A percentile compares a stretch with the other conserved stretches of the same genome.
phyloP scores from a whole-genome alignment of 1,140 invertebrate genomes.

The Frieseomelitta varia region DNA sequence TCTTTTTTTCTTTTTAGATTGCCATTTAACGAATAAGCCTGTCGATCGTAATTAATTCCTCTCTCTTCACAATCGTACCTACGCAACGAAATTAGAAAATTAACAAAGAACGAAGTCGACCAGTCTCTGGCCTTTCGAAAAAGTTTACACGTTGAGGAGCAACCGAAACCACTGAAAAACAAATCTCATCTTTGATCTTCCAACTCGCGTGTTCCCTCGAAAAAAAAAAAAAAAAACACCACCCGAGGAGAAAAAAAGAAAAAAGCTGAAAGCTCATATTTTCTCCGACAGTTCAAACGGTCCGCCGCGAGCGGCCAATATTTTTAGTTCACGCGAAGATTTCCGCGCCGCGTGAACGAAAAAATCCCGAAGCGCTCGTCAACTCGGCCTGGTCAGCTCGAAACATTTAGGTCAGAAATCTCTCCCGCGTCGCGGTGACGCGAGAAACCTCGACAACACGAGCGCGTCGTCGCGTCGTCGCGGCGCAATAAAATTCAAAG shows the following conservation, averaged over 20 bases:
- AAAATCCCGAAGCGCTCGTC: background rate
- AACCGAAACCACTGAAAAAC: no score
- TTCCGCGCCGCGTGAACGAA: slow-evolving; percentile 23
- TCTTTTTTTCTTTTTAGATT: no score
- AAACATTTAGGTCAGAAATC: slow-evolving; percentile 78
- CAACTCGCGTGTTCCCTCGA: background rate
- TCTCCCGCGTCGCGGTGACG: slow-evolving; percentile 72
- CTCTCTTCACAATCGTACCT: no score
- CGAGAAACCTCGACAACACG: background rate
- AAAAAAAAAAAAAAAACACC: no score
- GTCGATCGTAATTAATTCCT: no score
- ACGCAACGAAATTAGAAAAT: no score
- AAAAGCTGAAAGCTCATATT: background rate
- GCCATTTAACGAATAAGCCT: no score
- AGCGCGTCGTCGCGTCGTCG: background rate
- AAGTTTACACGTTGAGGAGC: no score
- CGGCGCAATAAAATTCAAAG: slow-evolving; percentile 68
- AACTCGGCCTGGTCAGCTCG: slow-evolving; percentile 42
- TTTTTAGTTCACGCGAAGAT: slow-evolving; percentile 26
- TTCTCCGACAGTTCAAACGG: background rate
- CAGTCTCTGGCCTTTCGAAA: no score
- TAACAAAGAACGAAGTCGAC: no score
- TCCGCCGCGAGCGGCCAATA: slow-evolving; percentile 10
- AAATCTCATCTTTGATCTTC: background rate
- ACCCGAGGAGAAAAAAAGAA: no score